A percentile compares a stretch with the other conserved stretches of the same genome.
Conservation (phyloP, 2,113 vertebrate species). For the Macquaria australasica region DNA sequence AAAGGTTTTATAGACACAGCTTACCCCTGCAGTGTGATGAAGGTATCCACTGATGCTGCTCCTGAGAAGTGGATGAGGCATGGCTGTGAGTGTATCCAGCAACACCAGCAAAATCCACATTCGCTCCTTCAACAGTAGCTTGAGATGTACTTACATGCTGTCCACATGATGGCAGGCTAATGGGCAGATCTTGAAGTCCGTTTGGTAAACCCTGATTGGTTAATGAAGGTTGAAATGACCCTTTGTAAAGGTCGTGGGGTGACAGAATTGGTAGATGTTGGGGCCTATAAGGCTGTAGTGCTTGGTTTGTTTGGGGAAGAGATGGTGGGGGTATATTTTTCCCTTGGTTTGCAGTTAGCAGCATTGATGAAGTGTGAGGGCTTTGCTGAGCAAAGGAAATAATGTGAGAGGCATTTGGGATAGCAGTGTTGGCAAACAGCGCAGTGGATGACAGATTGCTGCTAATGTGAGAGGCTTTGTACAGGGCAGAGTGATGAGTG, state of each 20-base stretch:
- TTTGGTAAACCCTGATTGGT: slow-evolving; percentile 36
- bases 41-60: slow-evolving; percentile 41
- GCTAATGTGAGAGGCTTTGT: slow-evolving; percentile 42
- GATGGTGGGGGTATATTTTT: not conserved
- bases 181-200: slow-evolving; percentile 35
- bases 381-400: slow-evolving; percentile 50
- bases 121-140: not conserved
- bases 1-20: not conserved
- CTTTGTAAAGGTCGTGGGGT: slow-evolving; percentile 4
- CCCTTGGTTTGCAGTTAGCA: not conserved
- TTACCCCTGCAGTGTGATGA: slow-evolving; percentile 48
- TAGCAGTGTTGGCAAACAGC: slow-evolving; percentile 32
- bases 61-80: slow-evolving; percentile 14
- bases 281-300: not conserved
- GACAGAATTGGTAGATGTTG: not conserved
- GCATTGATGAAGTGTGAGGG: not conserved
- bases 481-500: slow-evolving; percentile 16
- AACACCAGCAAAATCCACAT: not conserved
- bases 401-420: slow-evolving; percentile 15
- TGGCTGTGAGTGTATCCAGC: slow-evolving; percentile 22
- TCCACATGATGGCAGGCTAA: slow-evolving; percentile 17
- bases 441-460: slow-evolving; percentile 17
- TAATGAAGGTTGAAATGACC: slow-evolving; percentile 7
- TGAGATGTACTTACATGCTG: slow-evolving; percentile 19
- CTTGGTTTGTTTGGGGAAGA: slow-evolving; percentile 33